These are phyloP conservation scores for Lepidotrigona ventralis DNA, from an alignment of 1,140 invertebrate species.

Conservation along the genomic window DNA sequence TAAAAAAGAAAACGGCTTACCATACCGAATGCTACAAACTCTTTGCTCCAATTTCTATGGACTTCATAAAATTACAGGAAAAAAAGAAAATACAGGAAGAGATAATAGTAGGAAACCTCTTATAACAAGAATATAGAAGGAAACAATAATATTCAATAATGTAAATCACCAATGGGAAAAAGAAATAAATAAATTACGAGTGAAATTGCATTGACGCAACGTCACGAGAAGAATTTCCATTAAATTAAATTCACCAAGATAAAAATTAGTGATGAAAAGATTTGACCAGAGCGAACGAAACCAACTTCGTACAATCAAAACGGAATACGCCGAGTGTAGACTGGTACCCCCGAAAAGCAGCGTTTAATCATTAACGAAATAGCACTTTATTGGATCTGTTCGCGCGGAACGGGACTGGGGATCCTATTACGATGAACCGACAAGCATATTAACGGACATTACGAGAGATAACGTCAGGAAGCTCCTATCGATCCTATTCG, in stretches of 20 bases:
- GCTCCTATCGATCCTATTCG: conserved; percentile 18
- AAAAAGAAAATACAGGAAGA: too few species aligned
- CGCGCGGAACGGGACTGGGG: background rate
- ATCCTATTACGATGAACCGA: conserved; percentile 30
- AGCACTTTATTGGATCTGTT: background rate
- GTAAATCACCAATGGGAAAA: background rate
- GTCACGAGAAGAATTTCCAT: background rate
- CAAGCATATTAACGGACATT: conserved; percentile 35
- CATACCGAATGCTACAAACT: too few species aligned
- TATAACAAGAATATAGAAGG: too few species aligned
- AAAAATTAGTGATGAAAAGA: background rate
- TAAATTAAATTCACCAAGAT: background rate
- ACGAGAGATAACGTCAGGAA: conserved; percentile 20
- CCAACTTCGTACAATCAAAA: background rate
- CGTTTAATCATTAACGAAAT: conserved; percentile 27
- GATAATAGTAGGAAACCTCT: too few species aligned
- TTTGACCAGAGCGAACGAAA: background rate
- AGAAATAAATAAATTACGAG: background rate
- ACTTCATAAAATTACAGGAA: too few species aligned
- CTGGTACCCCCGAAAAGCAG: background rate
- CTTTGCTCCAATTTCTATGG: background rate
- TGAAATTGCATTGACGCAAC: background rate
- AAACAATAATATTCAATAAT: background rate
- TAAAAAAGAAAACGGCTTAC: too few species aligned
- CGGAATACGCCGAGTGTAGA: background rate